phyloP scores from a whole-genome alignment of 2,888 invertebrate genomes.

The Cerceris rybyensis region DNA sequence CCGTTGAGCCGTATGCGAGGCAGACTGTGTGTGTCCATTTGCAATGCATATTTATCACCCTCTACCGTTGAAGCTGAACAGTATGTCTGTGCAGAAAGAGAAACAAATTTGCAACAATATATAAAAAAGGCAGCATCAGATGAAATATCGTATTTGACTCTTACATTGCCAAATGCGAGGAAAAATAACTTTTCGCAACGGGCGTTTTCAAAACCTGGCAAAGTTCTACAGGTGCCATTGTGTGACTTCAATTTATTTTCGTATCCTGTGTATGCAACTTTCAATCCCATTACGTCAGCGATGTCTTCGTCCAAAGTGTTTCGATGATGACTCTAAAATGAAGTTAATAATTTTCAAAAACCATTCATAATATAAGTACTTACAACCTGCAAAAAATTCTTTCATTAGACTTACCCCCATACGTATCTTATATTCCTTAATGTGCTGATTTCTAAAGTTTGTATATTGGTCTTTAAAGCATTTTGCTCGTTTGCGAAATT shows the following conservation, averaged over 20 bases:
- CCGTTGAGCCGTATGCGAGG: neutral
- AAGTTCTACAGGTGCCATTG: neutral
- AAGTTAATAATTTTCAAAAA: neutral
- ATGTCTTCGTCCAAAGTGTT: neutral
- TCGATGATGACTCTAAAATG: neutral
- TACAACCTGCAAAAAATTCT: too few species aligned
- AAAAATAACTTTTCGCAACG: neutral
- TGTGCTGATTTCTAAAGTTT: too few species aligned
- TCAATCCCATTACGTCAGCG: slow-evolving; percentile 1
- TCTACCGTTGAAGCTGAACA: neutral
- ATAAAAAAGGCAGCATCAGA: neutral
- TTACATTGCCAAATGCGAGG: neutral
- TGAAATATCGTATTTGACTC: neutral
- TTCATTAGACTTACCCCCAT: too few species aligned
- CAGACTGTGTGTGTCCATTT: neutral
- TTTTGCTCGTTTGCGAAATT: too few species aligned
- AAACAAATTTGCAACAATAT: neutral
- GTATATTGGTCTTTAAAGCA: too few species aligned
- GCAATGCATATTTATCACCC: neutral
- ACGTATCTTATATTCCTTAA: too few species aligned
- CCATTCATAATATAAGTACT: too few species aligned
- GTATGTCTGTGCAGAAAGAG: neutral
- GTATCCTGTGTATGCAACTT: neutral
- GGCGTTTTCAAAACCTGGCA: neutral
- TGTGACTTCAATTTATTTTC: neutral